Evolutionary conservation across 2,797 vertebrate genomes (phyloP), one percentile per base, ranked within the genome.

Genomic region (Darevskia mixta): DNA sequence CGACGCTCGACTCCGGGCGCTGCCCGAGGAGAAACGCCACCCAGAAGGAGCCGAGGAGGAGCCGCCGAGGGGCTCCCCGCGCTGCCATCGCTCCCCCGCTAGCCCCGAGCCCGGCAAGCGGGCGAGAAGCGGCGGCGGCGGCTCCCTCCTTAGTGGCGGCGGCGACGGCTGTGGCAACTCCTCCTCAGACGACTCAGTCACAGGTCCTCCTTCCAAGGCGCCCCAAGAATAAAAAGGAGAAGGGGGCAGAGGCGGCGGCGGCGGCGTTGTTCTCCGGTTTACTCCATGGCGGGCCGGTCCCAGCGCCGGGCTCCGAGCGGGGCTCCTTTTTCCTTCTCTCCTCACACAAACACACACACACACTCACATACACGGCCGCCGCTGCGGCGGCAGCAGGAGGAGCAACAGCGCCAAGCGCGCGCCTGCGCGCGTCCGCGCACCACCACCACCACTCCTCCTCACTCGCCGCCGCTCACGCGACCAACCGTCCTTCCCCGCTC

Each of bases 11-110:
- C n/a, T 23, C 83, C 58, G 69, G 77, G 80, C 79, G 86, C 90
- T 86, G 90, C 81, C 88, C 92, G 75, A 89, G 90, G 55, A 93
- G 82, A 23, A 92, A 23, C 69, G 87, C 93, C 61, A 95, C 83
- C 92, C 96, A 94, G 23, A 96, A 82, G 82, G 90, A 90, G 81
- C 94, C 25, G 67, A 93, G 92, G 13, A 92, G 92, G 11, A 94
- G 90, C 77, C 93, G 88, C 93, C 94, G 88, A 95, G 85, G 86
- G 83, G 93, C 92, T 91, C 93, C 90, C 83, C 86, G 90, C 90
- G 94, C 95, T 94, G 96, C 96, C 96, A 96, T 84, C 7, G 82
- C 81, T 38, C 41, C 25, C 75, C 27, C 67, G 23, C 64, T 7
- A 17, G 90, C 86, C 90, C 86, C 41, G 32, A 49, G 77, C 43